Evolutionary conservation across 2,797 vertebrate genomes (phyloP).

Genomic region (Darevskia nairensis): DNA sequence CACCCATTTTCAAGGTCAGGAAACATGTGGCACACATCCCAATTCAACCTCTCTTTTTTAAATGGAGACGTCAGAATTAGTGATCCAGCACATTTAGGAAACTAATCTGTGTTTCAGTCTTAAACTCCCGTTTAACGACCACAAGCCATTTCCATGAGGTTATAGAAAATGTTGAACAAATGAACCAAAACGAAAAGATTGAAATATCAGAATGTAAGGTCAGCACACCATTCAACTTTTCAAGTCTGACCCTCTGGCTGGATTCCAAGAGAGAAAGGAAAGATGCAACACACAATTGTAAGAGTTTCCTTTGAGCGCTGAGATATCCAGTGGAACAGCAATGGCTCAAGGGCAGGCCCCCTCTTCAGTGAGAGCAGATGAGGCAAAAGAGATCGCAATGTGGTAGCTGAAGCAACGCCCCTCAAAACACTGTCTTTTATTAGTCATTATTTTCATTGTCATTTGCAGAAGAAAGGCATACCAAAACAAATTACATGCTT

Average conservation of each 20-base stretch:
- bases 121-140: not conserved
- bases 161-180: not conserved
- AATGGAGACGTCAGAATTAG: not conserved
- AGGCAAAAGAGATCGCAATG: not conserved
- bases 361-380: not conserved
- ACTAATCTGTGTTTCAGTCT: not conserved
- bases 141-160: not conserved
- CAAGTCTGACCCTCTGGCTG: not conserved
- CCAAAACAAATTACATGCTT: constrained; percentile 56
- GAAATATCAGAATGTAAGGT: not conserved
- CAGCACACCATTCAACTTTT: not conserved
- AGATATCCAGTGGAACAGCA: not conserved
- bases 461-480: constrained; percentile 48
- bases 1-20: not conserved
- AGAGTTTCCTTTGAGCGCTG: not conserved
- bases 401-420: not conserved
- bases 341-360: no score
- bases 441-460: constrained; percentile 45
- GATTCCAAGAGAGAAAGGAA: not conserved
- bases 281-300: not conserved
- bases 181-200: not conserved
- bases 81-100: not conserved
- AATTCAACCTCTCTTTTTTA: not conserved
- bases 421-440: not conserved
- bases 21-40: not conserved